These are phyloP conservation scores for Trichosurus vulpecula DNA, from an alignment of 2,797 vertebrate species.

Conservation along the genomic window DNA sequence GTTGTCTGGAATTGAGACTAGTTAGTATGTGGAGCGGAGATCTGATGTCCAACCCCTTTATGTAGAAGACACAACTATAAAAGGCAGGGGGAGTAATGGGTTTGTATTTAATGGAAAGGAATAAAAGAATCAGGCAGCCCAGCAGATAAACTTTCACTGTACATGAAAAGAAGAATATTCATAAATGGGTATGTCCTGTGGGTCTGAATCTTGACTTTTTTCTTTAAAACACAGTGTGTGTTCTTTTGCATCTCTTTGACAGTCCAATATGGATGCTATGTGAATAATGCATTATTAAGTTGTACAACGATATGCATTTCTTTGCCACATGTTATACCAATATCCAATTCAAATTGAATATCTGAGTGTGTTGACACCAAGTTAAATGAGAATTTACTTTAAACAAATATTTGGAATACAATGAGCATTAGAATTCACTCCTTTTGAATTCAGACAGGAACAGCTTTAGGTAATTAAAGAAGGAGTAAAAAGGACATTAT, in stretches of 20 bases:
- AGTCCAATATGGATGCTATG: background rate
- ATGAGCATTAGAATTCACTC: background rate
- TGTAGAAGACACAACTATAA: background rate
- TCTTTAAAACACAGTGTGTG: background rate
- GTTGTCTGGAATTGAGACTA: background rate
- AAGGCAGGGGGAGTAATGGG: background rate
- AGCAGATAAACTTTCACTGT: background rate
- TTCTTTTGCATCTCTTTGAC: background rate
- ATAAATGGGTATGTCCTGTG: background rate
- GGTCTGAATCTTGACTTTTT: background rate
- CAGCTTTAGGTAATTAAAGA: background rate
- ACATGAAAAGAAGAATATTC: background rate
- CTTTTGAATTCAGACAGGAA: background rate
- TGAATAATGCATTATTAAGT: slow-evolving; percentile 22
- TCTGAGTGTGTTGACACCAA: slow-evolving; percentile 12
- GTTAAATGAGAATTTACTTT: slow-evolving; percentile 23
- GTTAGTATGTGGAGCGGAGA: background rate
- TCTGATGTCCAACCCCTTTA: background rate
- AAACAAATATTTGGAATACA: slow-evolving; percentile 53
- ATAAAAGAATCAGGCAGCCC: background rate
- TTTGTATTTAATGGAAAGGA: background rate
- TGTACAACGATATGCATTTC: background rate
- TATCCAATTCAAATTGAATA: slow-evolving; percentile 43
- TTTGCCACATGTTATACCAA: slow-evolving; percentile 20
- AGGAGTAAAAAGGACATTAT: accelerated